Conservation (phyloP, 2,797 vertebrate species). For the Lutjanus campechanus region DNA sequence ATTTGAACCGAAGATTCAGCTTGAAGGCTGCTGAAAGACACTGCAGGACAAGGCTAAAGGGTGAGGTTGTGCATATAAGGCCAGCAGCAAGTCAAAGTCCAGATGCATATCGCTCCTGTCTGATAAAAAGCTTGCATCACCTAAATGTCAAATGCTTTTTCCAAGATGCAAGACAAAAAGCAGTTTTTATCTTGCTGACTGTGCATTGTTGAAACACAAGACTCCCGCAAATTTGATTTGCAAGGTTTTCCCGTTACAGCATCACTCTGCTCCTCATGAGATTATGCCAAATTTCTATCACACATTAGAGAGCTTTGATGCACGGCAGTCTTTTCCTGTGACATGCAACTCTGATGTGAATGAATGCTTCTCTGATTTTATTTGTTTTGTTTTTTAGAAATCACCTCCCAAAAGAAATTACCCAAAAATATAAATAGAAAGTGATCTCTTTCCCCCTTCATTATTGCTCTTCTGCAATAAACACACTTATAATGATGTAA, state of each 20-base stretch:
- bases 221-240: background rate
- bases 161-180: background rate
- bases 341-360: background rate
- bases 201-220: background rate
- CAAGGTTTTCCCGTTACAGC: background rate
- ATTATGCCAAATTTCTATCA: background rate
- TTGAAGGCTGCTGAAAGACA: background rate
- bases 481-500: background rate
- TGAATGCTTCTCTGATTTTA: background rate
- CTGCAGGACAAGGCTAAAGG: background rate
- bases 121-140: conserved; percentile 36
- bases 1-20: background rate
- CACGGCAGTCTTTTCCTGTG: too few species aligned
- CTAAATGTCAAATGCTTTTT: conserved; percentile 2
- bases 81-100: conserved; percentile 33
- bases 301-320: background rate
- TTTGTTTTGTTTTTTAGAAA: background rate
- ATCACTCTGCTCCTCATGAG: background rate
- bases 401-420: background rate
- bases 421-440: background rate
- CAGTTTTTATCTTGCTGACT: background rate
- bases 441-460: background rate
- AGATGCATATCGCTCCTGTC: conserved; percentile 4
- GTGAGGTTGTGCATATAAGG: background rate
- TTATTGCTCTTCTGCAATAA: background rate